These are phyloP conservation scores for Leptonema lineaticorne DNA, from an alignment of 1,140 invertebrate species.

Conservation along the genomic window DNA sequence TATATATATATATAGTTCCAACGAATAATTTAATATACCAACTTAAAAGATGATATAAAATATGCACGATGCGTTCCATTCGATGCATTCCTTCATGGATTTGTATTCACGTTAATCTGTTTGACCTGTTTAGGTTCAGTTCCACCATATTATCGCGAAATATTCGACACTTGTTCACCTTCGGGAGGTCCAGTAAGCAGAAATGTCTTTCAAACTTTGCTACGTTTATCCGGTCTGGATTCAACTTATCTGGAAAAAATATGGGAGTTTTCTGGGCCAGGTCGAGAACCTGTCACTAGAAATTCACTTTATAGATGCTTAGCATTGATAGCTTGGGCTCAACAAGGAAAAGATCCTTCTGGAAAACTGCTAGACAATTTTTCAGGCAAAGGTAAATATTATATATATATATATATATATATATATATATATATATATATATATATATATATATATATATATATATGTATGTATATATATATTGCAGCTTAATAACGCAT, in stretches of 20 bases:
- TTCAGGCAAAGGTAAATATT: slow-evolving; percentile 61
- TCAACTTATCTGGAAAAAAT: slow-evolving; percentile 62
- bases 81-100: neutral
- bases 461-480: neutral
- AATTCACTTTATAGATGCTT: slow-evolving; percentile 66
- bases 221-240: slow-evolving; percentile 63
- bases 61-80: neutral
- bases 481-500: neutral
- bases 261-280: slow-evolving; percentile 66
- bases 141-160: slow-evolving; percentile 38
- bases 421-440: neutral
- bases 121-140: slow-evolving; percentile 34
- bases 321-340: slow-evolving; percentile 67
- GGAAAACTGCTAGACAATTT: slow-evolving; percentile 68
- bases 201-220: slow-evolving; percentile 51
- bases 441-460: neutral
- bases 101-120: neutral
- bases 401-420: neutral
- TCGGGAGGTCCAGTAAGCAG: slow-evolving; percentile 31
- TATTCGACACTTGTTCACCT: slow-evolving; percentile 38
- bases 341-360: slow-evolving; percentile 68
- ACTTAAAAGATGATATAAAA: neutral
- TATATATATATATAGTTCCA: neutral
- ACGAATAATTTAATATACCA: slow-evolving; percentile 6
- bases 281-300: slow-evolving; percentile 60